Evolutionary conservation across 1,140 invertebrate species (phyloP).

Genomic region (Conopomorpha cramerella): DNA sequence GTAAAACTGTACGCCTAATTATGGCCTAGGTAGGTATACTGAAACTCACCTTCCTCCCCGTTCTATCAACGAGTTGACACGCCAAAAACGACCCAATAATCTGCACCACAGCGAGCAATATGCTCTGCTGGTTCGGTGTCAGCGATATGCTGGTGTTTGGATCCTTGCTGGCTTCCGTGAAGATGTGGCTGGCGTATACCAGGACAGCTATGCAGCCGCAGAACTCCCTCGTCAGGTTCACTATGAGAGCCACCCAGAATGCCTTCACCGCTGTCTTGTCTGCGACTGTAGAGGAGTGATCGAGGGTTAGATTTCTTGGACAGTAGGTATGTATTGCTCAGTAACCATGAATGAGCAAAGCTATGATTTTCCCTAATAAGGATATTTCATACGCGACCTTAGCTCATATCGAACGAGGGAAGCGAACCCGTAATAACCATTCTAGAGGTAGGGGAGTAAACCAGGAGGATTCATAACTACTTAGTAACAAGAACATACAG

Average conservation of each 20-base stretch:
- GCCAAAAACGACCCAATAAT: slow-evolving; percentile 44
- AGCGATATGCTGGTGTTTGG: slow-evolving; percentile 24
- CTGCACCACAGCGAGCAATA: slow-evolving; percentile 37
- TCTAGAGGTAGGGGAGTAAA: too few species aligned
- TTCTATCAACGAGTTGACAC: slow-evolving; percentile 39
- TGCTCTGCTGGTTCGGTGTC: slow-evolving; percentile 45
- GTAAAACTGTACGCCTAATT: too few species aligned
- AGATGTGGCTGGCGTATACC: slow-evolving; percentile 47
- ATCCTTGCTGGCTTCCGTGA: slow-evolving; percentile 33
- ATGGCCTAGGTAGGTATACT: too few species aligned
- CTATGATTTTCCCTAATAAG: too few species aligned
- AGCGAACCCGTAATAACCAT: too few species aligned
- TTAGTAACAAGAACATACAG: too few species aligned
- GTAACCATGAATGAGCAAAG: too few species aligned
- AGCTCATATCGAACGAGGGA: too few species aligned
- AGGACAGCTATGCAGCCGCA: slow-evolving; percentile 48
- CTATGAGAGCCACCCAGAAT: slow-evolving; percentile 42
- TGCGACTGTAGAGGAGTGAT: slow-evolving; percentile 17
- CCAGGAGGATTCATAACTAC: too few species aligned
- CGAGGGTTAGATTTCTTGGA: too few species aligned
- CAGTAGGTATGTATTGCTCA: too few species aligned
- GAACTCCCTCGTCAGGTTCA: slow-evolving; percentile 39
- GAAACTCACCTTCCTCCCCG: slow-evolving; percentile 40
- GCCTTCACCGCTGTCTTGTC: slow-evolving; percentile 40
- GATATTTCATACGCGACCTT: too few species aligned